These are phyloP conservation scores for Goniozus legneri DNA, from an alignment of 1,140 invertebrate genomes.

Conservation along the genomic window DNA sequence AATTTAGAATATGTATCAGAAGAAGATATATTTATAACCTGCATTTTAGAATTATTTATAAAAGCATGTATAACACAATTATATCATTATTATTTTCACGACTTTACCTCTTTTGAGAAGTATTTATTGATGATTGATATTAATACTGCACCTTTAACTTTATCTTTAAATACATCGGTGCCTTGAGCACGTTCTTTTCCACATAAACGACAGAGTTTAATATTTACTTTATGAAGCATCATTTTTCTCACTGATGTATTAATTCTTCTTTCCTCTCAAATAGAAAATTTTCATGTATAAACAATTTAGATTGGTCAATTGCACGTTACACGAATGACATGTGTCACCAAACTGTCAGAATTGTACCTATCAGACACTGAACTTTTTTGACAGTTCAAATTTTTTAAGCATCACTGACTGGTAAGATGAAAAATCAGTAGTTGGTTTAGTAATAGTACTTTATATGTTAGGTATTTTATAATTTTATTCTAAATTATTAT, in stretches of 20 bases:
- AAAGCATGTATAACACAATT: neutral
- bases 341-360: too few species aligned
- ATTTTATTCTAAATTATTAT: too few species aligned
- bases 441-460: too few species aligned
- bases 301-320: neutral
- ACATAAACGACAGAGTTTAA: conserved; percentile 43
- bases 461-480: too few species aligned
- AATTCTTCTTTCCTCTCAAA: conserved; percentile 1
- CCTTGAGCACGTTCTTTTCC: conserved; percentile 44
- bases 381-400: too few species aligned
- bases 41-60: conserved; percentile 9
- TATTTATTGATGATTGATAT: conserved; percentile 47
- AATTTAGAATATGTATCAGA: conserved; percentile 42
- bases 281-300: too few species aligned
- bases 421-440: too few species aligned
- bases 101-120: conserved; percentile 47
- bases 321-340: neutral
- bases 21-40: conserved; percentile 44
- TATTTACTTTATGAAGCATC: conserved; percentile 41
- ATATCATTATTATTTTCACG: neutral
- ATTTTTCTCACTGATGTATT: conserved; percentile 28
- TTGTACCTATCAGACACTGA: too few species aligned
- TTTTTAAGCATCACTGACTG: too few species aligned
- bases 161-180: conserved; percentile 44
- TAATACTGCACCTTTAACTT: conserved; percentile 41